Conservation (phyloP, 2,888 invertebrate species). For the Leucania comma region DNA sequence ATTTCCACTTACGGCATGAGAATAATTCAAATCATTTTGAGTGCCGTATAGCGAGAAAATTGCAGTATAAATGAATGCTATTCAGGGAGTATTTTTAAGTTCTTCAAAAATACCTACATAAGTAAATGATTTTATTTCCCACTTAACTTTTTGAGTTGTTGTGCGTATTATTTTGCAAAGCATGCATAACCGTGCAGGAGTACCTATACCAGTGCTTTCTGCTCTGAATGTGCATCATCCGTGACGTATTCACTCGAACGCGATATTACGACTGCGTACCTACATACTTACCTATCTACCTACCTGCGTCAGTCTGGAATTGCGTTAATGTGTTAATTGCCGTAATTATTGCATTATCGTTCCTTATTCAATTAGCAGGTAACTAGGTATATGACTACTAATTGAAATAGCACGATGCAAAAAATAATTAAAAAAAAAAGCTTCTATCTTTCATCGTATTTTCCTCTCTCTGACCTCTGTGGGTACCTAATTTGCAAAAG, state of each 20-base stretch:
- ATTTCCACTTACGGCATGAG: background rate
- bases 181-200: conserved; percentile 24
- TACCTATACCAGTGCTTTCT: conserved; percentile 57
- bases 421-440: background rate
- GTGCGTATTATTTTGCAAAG: conserved; percentile 31
- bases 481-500: background rate
- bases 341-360: conserved; percentile 18
- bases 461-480: background rate
- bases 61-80: background rate
- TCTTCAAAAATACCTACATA: background rate
- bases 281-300: background rate
- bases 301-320: conserved; percentile 16
- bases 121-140: background rate
- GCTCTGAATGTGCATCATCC: conserved; percentile 75
- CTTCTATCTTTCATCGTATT: background rate
- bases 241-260: conserved; percentile 70
- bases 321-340: conserved; percentile 54
- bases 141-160: background rate
- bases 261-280: conserved; percentile 57
- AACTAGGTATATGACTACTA: no score
- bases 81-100: background rate
- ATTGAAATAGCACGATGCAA: background rate
- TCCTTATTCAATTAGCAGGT: conserved; percentile 11
- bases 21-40: background rate
- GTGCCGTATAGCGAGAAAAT: background rate